Conservation (phyloP, 1,140 invertebrate species). For the Drosophila lowei region DNA sequence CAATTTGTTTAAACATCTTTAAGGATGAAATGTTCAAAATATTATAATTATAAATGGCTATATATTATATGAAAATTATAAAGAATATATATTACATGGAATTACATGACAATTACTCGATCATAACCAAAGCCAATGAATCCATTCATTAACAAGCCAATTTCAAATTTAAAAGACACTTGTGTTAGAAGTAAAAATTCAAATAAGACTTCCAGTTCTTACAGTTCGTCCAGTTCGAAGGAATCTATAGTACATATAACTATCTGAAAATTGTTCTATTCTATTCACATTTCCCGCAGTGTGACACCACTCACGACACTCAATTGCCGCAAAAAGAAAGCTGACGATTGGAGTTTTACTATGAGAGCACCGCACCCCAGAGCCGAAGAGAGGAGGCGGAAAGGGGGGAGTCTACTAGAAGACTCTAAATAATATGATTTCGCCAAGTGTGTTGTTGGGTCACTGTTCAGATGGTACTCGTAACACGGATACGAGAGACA, state of each 20-base stretch:
- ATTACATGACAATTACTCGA: too few species aligned
- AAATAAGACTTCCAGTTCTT: not conserved
- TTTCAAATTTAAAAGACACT: too few species aligned
- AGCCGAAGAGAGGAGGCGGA: not conserved
- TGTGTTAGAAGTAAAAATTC: too few species aligned
- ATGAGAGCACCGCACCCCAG: slow-evolving; percentile 3
- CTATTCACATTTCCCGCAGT: slow-evolving; percentile 21
- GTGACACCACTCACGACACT: slow-evolving; percentile 48
- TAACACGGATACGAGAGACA: slow-evolving; percentile 7
- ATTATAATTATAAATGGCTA: too few species aligned
- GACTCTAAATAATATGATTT: slow-evolving; percentile 12
- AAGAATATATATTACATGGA: too few species aligned
- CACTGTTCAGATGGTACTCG: slow-evolving; percentile 19
- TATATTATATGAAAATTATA: too few species aligned
- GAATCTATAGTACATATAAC: too few species aligned
- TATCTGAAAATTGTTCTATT: not conserved
- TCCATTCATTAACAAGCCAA: too few species aligned
- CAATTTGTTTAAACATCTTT: too few species aligned
- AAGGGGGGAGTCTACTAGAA: slow-evolving; percentile 3
- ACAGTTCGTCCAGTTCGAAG: too few species aligned
- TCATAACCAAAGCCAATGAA: too few species aligned
- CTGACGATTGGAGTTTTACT: slow-evolving; percentile 37
- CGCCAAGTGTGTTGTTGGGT: slow-evolving; percentile 32
- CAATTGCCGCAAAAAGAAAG: slow-evolving; percentile 54
- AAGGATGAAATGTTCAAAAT: too few species aligned